A percentile compares a stretch with the other conserved stretches of the same genome.
phyloP scores from a whole-genome alignment of 2,113 vertebrate genomes.

The Melospiza melodia region DNA sequence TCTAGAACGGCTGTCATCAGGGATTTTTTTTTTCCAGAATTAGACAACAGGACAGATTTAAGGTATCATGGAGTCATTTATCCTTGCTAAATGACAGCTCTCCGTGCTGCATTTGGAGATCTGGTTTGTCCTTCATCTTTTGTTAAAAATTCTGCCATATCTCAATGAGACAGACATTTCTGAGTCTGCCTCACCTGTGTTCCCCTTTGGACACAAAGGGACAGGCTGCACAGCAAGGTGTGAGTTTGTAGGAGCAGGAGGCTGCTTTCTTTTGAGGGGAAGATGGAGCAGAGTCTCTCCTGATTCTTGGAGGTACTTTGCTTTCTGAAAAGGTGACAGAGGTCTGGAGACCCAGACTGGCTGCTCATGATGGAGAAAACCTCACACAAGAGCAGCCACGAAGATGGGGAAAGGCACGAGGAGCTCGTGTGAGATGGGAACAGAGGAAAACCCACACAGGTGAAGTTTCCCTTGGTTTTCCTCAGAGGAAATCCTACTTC shows the following conservation, averaged over 20 bases:
- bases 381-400: background rate
- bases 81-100: slow-evolving; percentile 27
- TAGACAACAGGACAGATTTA: slow-evolving; percentile 64
- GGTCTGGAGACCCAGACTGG: background rate
- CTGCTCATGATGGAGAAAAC: background rate
- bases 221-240: background rate
- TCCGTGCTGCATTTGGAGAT: slow-evolving; percentile 13
- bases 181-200: background rate
- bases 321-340: background rate
- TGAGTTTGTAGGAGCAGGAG: background rate
- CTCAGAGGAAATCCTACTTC: background rate
- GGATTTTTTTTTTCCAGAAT: slow-evolving; percentile 25
- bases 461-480: background rate
- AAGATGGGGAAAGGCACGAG: background rate
- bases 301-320: background rate
- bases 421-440: background rate
- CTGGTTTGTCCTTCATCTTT: slow-evolving; percentile 1
- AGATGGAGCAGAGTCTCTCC: background rate
- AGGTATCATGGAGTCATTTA: slow-evolving; percentile 10
- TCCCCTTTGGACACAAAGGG: background rate
- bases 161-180: background rate
- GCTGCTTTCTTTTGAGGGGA: background rate
- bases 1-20: slow-evolving; percentile 50
- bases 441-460: background rate
- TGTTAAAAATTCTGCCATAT: background rate